Evolutionary conservation across 2,113 vertebrate genomes (phyloP), one percentile per base, ranked within the genome.

Genomic region (Zosterops pallidus): DNA sequence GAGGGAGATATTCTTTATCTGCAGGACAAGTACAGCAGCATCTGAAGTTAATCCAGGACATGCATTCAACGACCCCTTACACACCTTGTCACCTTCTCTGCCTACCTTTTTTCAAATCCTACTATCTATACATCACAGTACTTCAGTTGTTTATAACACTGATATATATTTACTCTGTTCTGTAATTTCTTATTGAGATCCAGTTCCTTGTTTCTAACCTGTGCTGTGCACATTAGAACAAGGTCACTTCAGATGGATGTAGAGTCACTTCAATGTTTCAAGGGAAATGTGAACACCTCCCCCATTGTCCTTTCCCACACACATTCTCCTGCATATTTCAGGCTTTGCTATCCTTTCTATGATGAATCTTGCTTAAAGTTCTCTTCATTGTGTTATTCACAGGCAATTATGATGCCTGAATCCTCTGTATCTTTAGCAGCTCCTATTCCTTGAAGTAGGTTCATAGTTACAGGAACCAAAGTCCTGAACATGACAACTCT

Each of bases 221-320:
- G 8, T 55, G 23, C 19, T 56, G 29, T 16, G 23, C 5, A 16
- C 1, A 2, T 13, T 33, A 75, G 4, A 79, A 18, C 12, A 67
- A 65, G 39, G 4, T 3, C 24, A 49, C 8, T 59, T 71, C 42
- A 53, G 24, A 33, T 39, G 12, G 26, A 55, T 71, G 6, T 12
- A 47, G n/a, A 46, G 8, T 87, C 18, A 28, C 22, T 76, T 60
- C 41, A 50, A 0, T 44, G 2, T 39, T 74, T 56, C 62, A 52
- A 93, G 9, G 7, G 8, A 31, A 90, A 72, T 16, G 8, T 5
- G 3, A 63, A 9, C 5, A 67, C 23, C 26, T 74, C 14, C 15
- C 5, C 5, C 9, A 22, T 2, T 64, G 11, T 20, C 31, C 11
- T 91, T 83, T 83, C n/a, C 14, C 28, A 89, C 0, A 0, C 13